Percentiles rank a stretch among this genome's conserved stretches.
These are phyloP conservation scores for Etia nguti DNA, from an alignment of 2,113 vertebrate species.

Conservation along the genomic window DNA sequence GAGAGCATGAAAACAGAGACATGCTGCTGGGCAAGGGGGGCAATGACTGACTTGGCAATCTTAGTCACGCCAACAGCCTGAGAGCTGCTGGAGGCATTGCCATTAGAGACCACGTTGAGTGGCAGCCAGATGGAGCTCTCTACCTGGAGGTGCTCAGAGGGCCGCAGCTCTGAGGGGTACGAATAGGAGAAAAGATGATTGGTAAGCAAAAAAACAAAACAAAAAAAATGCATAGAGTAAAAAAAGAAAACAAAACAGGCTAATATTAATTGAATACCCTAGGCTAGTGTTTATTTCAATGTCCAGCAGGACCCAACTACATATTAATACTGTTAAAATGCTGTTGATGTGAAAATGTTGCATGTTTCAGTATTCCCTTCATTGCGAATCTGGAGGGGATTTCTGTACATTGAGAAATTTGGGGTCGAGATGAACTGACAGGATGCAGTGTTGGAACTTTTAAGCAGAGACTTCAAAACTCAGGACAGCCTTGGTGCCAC, in stretches of 20 bases:
- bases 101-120: slow-evolving; percentile 89
- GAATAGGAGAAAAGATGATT: not conserved
- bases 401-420: not conserved
- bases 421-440: not conserved
- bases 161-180: slow-evolving; percentile 77
- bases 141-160: slow-evolving; percentile 88
- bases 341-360: not conserved
- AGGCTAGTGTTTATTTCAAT: not conserved
- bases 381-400: rapidly evolving
- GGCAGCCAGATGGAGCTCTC: slow-evolving; percentile 90
- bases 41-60: slow-evolving; percentile 93
- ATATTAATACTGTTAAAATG: not conserved
- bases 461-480: not conserved
- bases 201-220: not conserved
- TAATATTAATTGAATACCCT: not conserved
- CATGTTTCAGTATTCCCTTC: not conserved
- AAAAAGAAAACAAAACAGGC: not conserved
- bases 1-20: slow-evolving; percentile 97
- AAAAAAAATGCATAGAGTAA: not conserved
- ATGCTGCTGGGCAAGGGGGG: slow-evolving; percentile 88
- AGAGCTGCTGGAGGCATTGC: slow-evolving; percentile 74
- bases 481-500: not conserved
- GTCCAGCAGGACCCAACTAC: not conserved
- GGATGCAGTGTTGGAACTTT: not conserved
- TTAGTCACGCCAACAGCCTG: slow-evolving; percentile 94